Base-by-base conservation (phyloP, 1,140 invertebrate species). In the Archivesica marissinica region DNA sequence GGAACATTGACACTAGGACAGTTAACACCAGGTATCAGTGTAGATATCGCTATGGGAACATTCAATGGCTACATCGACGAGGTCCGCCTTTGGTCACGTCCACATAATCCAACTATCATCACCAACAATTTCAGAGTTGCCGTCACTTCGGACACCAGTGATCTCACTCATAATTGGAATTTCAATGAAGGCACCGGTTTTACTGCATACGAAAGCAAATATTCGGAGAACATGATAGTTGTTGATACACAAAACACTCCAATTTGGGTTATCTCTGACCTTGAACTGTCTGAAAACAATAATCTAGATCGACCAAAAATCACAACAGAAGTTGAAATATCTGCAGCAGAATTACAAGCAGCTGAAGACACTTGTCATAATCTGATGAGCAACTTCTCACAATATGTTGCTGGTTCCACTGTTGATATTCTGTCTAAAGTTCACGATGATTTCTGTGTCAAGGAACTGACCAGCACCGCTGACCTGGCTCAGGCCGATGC, bases 51-150 rank as follows among this genome's bases (percentile, higher is more conserved):
- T 11, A 80, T 72, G 28, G 81, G 80, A 44, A 38, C 41, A 35
- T 88, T 90, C 47, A 41, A 20, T 17, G 89, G 89, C 0, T 66
- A 85, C 35, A 78, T 90, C 20, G 89, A 90, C 59, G 87, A 89
- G 47, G 74, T 90, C 41, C 74, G 89, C 7, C 39, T 90, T 20
- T 90, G 89, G 89, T 86, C 82, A 2, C 72, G 89, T 56, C 87
- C 86, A n/a, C 79, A 85, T 33, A 90, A 90, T 33, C 89, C 89
- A 25, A 86, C 85, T 25, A 61, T 90, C 1, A 80, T 87, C 20
- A 50, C 75, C 20, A 47, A 78, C 52, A 88, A 82, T 41, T 88
- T 84, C 66, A 68, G 75, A 17, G 56, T 89, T 33, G 41, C 41
- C 23, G 76, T 87, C 28, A 68, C 82, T 4, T 54, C 47, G 9